phyloP scores from a whole-genome alignment of 2,888 invertebrate species.

The Nomada ferruginata region DNA sequence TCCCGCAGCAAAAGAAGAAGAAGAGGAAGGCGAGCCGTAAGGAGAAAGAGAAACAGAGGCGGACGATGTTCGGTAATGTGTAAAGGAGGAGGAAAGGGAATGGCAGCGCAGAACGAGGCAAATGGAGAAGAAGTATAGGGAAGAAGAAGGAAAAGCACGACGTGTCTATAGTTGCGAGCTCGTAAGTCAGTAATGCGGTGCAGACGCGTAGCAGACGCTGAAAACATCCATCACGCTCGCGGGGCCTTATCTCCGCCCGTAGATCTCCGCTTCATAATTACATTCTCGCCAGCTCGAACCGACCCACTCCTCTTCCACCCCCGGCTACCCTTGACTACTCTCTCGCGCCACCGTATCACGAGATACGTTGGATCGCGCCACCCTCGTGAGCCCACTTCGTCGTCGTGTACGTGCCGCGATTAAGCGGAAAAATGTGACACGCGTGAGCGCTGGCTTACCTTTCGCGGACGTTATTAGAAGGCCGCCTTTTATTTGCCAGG shows the following conservation, averaged over 20 bases:
- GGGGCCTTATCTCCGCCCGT: slow-evolving; percentile 80
- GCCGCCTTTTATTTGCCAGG: slow-evolving; percentile 38
- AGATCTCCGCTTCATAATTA: slow-evolving; percentile 84
- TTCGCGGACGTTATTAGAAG: slow-evolving; percentile 49
- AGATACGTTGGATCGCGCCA: slow-evolving; percentile 42
- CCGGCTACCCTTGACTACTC: slow-evolving; percentile 10
- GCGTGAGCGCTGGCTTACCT: slow-evolving; percentile 55
- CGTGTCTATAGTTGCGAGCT: slow-evolving; percentile 70
- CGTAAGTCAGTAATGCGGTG: slow-evolving; percentile 82
- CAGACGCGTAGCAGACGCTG: slow-evolving; percentile 83
- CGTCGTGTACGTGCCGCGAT: slow-evolving; percentile 61
- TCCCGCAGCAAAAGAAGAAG: slow-evolving; percentile 60
- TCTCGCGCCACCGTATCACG: slow-evolving; percentile 53
- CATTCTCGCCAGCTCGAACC: slow-evolving; percentile 78
- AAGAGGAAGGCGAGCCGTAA: neutral
- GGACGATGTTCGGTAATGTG: slow-evolving; percentile 50
- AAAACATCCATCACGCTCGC: slow-evolving; percentile 84
- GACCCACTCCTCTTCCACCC: slow-evolving; percentile 51
- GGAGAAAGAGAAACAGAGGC: slow-evolving; percentile 29
- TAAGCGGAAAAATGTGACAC: slow-evolving; percentile 66
- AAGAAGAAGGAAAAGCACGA: slow-evolving; percentile 59
- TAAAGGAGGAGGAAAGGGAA: slow-evolving; percentile 47
- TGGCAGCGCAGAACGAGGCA: slow-evolving; percentile 14
- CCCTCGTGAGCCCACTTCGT: slow-evolving; percentile 34
- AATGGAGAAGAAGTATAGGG: neutral